Conservation (phyloP, 2,113 vertebrate species). For the Acrocephalus arundinaceus region DNA sequence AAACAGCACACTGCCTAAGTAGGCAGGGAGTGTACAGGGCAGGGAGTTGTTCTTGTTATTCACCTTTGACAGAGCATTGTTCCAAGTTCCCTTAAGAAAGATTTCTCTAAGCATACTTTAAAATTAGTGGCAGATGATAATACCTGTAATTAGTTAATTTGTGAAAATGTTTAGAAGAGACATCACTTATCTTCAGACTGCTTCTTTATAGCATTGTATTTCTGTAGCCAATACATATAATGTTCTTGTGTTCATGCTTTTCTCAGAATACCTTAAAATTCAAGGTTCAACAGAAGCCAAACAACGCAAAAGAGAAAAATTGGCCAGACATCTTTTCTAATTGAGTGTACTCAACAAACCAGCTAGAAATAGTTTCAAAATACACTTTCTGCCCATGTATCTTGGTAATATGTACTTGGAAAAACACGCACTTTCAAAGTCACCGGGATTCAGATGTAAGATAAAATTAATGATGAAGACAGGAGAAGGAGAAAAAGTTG, state of each 20-base stretch:
- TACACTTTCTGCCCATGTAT: conserved; percentile 12
- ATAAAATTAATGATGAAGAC: neutral
- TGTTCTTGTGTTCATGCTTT: neutral
- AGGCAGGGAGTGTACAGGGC: neutral
- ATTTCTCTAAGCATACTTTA: neutral
- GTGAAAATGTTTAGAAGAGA: neutral
- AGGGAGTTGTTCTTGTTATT: neutral
- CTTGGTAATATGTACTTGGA: conserved; percentile 32
- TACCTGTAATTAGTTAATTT: neutral
- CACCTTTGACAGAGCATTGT: neutral
- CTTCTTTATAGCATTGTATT: neutral
- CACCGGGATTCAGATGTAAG: neutral
- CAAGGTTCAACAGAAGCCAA: neutral
- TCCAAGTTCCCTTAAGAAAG: neutral
- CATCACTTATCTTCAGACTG: neutral
- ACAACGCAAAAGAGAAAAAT: neutral
- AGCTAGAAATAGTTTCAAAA: conserved; percentile 27
- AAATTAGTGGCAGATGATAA: neutral
- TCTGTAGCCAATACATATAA: neutral
- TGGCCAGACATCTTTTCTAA: conserved; percentile 7
- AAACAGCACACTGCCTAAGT: neutral
- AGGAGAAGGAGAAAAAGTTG: neutral
- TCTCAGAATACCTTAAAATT: neutral
- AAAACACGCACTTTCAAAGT: neutral
- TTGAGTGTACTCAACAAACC: conserved; percentile 17